Base-by-base conservation (phyloP, 2,888 invertebrate species). In the Camponotus fellah region DNA sequence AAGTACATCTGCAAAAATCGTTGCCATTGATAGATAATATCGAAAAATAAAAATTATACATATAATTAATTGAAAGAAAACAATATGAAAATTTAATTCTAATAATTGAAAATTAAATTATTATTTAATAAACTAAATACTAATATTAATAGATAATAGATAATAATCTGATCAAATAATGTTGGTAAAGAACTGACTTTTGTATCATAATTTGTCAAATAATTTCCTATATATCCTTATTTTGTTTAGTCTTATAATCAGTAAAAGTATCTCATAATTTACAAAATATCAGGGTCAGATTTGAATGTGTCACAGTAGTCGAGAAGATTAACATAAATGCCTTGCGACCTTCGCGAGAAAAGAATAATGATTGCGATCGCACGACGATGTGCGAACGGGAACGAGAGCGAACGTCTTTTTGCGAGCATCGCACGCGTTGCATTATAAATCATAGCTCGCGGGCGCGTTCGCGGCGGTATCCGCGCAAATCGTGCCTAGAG, bases 371-470 rank as follows among this genome's bases (percentile, higher is more conserved):
- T 46, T 43, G 26, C 69, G 37, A 56, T 26, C 17, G 40, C 17
- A 58, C 65, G 46, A 32, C 64, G 77, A 85, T 68, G 85, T 64
- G 85, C 60, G 72, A 89, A 86, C 86, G 84, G 82, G 66, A 76
- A 66, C 6, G 49, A 17, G 84, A 84, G 68, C 79, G 76, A 86
- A 71, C 85, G 80, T 89, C 89, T 89, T 89, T 87, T 88, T 84
- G 89, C 84, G 53, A 14, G 62, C 62, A 56, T 74, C 49, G 69
- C 49, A 56, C 82, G 17, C 68, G 82, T 60, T 71, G 79, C 77
- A 83, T 84, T 87, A 84, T 89, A 89, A 89, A 89, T 89, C 89
- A 87, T 89, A 84, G 58, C 82, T 80, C 77, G 34, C 82, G 77
- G 69, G 83, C 76, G 37, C 86, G 77, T 81, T 84, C 72, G 82